Conservation (phyloP, 2,113 vertebrate species). For the Delphinapterus leucas region DNA sequence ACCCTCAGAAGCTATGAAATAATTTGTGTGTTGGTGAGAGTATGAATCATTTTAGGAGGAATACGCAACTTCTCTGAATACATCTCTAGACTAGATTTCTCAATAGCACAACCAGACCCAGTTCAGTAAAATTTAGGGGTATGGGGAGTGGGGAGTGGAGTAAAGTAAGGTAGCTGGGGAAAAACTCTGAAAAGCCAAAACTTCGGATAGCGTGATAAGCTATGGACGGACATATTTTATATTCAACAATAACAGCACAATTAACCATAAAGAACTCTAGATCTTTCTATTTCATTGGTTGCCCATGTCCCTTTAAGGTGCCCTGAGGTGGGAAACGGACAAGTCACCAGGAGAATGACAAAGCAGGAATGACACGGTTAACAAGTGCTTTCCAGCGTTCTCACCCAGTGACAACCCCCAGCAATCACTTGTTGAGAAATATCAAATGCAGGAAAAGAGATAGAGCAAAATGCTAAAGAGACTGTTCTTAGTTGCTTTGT, state of each 20-base stretch:
- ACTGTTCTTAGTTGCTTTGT: background rate
- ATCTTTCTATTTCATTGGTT: background rate
- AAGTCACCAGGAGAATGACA: background rate
- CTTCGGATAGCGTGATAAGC: background rate
- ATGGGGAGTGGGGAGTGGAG: too few relatives aligned
- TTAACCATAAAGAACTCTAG: background rate
- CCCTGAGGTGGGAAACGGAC: background rate
- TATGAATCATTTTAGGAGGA: background rate
- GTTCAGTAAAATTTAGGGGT: background rate
- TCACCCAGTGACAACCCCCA: slow-evolving; percentile 26
- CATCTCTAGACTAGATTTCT: background rate
- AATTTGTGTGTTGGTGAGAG: background rate
- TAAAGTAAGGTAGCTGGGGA: background rate
- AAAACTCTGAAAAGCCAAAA: background rate
- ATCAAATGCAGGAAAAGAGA: background rate
- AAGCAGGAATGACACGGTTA: slow-evolving; percentile 12
- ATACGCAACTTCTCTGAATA: background rate
- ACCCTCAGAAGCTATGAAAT: background rate
- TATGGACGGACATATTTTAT: background rate
- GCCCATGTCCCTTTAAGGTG: background rate
- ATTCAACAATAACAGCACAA: background rate
- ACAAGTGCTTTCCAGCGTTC: background rate
- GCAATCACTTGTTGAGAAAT: slow-evolving; percentile 15
- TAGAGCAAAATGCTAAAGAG: background rate
- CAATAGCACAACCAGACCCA: background rate